Conservation (phyloP, 2,888 invertebrate genomes). For the Atherix ibis region DNA sequence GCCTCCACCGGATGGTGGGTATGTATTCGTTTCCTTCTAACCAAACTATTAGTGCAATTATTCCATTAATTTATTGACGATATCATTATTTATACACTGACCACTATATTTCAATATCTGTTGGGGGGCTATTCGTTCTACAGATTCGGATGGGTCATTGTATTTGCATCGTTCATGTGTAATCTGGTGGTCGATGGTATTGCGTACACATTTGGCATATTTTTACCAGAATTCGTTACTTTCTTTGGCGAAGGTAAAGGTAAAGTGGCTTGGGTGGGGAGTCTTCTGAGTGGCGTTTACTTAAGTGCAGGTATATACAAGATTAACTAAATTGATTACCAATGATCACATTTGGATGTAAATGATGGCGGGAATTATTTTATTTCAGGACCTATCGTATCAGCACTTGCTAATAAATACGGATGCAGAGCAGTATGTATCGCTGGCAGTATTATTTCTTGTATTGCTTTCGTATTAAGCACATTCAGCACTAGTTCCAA, state of each 20-base stretch:
- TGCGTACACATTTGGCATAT: conserved; percentile 95
- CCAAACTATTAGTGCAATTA: neutral
- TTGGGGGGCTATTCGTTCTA: too few species aligned
- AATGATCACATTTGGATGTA: too few species aligned
- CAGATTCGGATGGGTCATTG: conserved; percentile 84
- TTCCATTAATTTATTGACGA: neutral
- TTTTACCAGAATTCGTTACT: conserved; percentile 61
- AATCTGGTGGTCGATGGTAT: conserved; percentile 98
- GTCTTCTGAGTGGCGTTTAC: conserved; percentile 89
- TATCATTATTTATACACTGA: too few species aligned
- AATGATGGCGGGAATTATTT: too few species aligned
- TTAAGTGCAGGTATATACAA: conserved; percentile 61
- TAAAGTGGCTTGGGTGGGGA: conserved; percentile 86
- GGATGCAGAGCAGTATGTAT: conserved; percentile 91
- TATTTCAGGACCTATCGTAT: conserved; percentile 75
- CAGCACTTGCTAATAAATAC: conserved; percentile 89
- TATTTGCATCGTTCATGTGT: conserved; percentile 91
- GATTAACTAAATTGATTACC: neutral
- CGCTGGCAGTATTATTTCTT: conserved; percentile 72
- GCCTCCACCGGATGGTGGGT: conserved; percentile 81
- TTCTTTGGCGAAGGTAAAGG: conserved; percentile 77
- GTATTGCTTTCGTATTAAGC: conserved; percentile 70
- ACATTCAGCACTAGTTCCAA: conserved; percentile 76
- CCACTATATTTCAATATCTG: too few species aligned
- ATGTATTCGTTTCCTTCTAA: conserved; percentile 44